Percentiles rank a stretch among this genome's conserved stretches.
These are phyloP conservation scores for Remorina albescens DNA, from an alignment of 2,797 vertebrate genomes.

Conservation along the genomic window DNA sequence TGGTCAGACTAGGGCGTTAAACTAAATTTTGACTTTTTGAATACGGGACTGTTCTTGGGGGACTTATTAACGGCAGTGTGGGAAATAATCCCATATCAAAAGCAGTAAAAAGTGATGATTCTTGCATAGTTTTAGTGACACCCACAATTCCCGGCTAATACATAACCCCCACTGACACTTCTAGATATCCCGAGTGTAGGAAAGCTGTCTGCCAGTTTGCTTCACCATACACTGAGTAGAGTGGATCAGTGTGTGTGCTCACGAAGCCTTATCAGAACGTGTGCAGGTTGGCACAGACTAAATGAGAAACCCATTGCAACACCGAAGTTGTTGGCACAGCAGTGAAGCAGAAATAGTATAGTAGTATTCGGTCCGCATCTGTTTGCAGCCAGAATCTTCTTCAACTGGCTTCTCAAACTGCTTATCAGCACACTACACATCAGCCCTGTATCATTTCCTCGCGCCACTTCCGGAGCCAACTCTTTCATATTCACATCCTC, in stretches of 20 bases:
- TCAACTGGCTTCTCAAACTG: slow-evolving; percentile 56
- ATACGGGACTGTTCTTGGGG: slow-evolving; percentile 15
- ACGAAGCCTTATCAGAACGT: slow-evolving; percentile 72
- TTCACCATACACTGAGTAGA: slow-evolving; percentile 60
- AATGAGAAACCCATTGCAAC: slow-evolving; percentile 72
- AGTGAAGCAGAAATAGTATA: slow-evolving; percentile 70
- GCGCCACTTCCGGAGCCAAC: slow-evolving; percentile 1
- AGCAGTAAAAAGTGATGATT: slow-evolving; percentile 50
- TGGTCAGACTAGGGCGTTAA: slow-evolving; percentile 11
- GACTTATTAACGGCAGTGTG: slow-evolving; percentile 21
- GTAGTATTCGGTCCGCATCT: slow-evolving; percentile 52
- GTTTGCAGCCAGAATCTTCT: slow-evolving; percentile 38
- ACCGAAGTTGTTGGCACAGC: slow-evolving; percentile 71
- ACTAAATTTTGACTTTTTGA: slow-evolving; percentile 15
- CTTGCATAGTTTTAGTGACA: slow-evolving; percentile 39
- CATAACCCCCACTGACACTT: slow-evolving; percentile 37
- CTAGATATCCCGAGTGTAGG: slow-evolving; percentile 51
- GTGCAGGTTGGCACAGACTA: slow-evolving; percentile 74
- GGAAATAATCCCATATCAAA: slow-evolving; percentile 40
- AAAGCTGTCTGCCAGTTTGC: slow-evolving; percentile 47
- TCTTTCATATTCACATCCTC: slow-evolving; percentile 31
- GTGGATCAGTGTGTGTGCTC: slow-evolving; percentile 62
- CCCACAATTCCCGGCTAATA: slow-evolving; percentile 40
- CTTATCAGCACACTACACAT: slow-evolving; percentile 65
- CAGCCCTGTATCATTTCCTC: slow-evolving; percentile 38